Base-by-base conservation (phyloP, 1,140 invertebrate genomes). In the Hypothenemus hampei region DNA sequence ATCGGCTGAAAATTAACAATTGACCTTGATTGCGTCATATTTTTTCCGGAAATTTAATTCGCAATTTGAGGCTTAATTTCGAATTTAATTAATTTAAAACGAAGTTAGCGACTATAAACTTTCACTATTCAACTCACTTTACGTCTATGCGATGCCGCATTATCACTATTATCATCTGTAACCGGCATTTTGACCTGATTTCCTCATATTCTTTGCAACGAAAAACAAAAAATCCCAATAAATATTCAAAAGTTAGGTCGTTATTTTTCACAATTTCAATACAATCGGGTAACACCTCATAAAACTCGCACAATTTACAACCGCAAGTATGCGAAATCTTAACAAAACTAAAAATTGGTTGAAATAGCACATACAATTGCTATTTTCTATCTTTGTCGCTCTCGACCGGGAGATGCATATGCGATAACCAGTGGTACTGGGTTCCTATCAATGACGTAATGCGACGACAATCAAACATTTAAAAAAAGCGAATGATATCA, bases 401-500 rank as follows among this genome's bases (percentile, higher is more conserved):
- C 21, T n/a, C n/a, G 4, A 44, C 10, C 24, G 29, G 31, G 26
- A 33, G 46, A 23, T 54, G 51, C 51, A 54, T 54, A 45, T 19
- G n/a, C n/a, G 41, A 33, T 19, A 19, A 39, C 21, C 13, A 43
- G 22, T 58, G 56, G 52, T n/a, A n/a, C n/a, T n/a, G n/a, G 29
- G 56, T 58, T n/a, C n/a, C n/a, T n/a, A n/a, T n/a, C n/a, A n/a
- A n/a, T n/a, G n/a, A n/a, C n/a, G n/a, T n/a, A n/a, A n/a, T n/a
- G n/a, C n/a, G n/a, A n/a, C n/a, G n/a, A n/a, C n/a, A 54, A 59
- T 36, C 24, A 58, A 44, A 50, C 45, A 26, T 20, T 15, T 26
- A 22, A 53, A 51, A 57, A 58, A 49, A 53, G 49, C 50, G 49
- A 21, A 58, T 58, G 51, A 53, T 56, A 63, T 63, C 61, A 63